phyloP scores from a whole-genome alignment of 2,888 invertebrate species.

The Hanleya hanleyi region DNA sequence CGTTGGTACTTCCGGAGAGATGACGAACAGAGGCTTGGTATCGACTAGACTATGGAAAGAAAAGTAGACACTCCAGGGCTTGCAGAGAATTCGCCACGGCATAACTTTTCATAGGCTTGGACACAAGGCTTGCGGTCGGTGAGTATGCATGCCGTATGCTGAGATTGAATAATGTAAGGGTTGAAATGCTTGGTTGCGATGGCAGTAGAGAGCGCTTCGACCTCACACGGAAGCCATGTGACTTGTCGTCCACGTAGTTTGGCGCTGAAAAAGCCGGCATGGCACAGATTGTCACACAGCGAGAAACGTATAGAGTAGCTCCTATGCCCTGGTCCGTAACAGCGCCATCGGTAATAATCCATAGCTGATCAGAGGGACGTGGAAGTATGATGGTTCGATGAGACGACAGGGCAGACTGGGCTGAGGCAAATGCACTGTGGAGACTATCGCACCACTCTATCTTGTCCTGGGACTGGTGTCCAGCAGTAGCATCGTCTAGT shows the following conservation, averaged over 20 bases:
- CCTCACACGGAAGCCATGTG: constrained; percentile 47
- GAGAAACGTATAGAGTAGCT: constrained; percentile 16
- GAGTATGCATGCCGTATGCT: constrained; percentile 29
- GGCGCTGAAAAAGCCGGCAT: constrained; percentile 17
- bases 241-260: constrained; percentile 34
- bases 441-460: constrained; percentile 34
- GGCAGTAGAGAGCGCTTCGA: constrained; percentile 42
- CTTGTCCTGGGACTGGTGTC: constrained; percentile 27
- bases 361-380: constrained; percentile 17
- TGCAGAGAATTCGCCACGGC: constrained; percentile 40
- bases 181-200: constrained; percentile 44
- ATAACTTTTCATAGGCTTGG: constrained; percentile 40
- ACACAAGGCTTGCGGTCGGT: constrained; percentile 47
- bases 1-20: constrained; percentile 27
- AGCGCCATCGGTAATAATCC: constrained; percentile 25
- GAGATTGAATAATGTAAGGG: constrained; percentile 44
- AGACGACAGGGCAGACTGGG: constrained; percentile 17
- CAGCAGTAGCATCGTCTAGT: constrained; percentile 31
- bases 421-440: constrained; percentile 15
- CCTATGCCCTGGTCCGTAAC: constrained; percentile 13
- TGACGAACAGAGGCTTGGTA: constrained; percentile 18
- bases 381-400: constrained; percentile 20
- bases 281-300: no score
- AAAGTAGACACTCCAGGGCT: constrained; percentile 42
- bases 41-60: constrained; percentile 34